Percentiles rank a stretch among this genome's conserved stretches.
phyloP scores from a whole-genome alignment of 2,797 vertebrate genomes.

The Allochrocebus solatus region DNA sequence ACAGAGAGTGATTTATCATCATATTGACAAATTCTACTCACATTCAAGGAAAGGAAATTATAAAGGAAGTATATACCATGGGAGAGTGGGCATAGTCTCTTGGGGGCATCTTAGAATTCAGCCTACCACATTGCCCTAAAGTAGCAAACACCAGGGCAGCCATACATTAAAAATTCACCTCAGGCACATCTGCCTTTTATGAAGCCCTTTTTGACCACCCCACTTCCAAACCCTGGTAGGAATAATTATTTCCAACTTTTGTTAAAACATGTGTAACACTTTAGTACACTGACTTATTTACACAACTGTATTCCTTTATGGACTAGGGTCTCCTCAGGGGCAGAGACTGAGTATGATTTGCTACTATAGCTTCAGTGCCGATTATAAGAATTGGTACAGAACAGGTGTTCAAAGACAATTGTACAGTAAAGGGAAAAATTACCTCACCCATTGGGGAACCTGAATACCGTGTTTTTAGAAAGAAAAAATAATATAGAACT shows the following conservation, averaged over 20 bases:
- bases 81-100: not conserved
- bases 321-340: not conserved
- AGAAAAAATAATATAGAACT: not conserved
- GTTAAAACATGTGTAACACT: not conserved
- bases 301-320: not conserved
- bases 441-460: not conserved
- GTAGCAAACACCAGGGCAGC: not conserved
- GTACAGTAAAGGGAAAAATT: not conserved
- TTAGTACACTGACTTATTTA: not conserved
- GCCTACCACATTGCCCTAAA: not conserved
- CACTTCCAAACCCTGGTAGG: not conserved
- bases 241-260: constrained; percentile 8
- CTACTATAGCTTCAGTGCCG: not conserved
- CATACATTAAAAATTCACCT: not conserved
- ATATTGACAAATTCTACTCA: not conserved
- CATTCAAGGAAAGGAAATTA: not conserved
- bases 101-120: not conserved
- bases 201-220: not conserved
- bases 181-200: not conserved
- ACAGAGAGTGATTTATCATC: not conserved
- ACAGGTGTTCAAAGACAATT: not conserved
- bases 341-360: not conserved
- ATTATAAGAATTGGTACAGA: not conserved
- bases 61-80: not conserved
- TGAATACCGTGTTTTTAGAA: not conserved